Base-by-base conservation (phyloP, 2,797 vertebrate species). In the Buceros bicornis region DNA sequence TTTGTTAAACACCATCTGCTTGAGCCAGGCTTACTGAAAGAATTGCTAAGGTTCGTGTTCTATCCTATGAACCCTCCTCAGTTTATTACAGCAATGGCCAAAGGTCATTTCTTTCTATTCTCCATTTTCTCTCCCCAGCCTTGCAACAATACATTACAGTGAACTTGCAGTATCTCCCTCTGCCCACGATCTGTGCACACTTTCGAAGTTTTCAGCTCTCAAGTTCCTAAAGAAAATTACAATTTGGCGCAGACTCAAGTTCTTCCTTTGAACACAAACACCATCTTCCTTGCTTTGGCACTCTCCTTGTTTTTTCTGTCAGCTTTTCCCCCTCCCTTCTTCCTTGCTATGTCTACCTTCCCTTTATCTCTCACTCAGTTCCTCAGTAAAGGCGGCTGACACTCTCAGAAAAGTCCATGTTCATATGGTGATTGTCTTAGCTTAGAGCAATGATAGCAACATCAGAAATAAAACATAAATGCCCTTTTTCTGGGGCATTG, bases 191-290 rank as follows among this genome's bases (percentile, higher is more conserved):
- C 56, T 78, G 82, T 81, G 62, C n/a, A 62, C 0, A 2, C 43
- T 93, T 22, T 50, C 62, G 25, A 87, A 88, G 58, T 22, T 90
- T 83, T 96, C 45, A 76, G 51, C 45, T 90, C 70, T 95, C 77
- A 82, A 73, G 66, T 91, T 95, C 85, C 77, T 82, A 87, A 93
- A 93, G 82, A 90, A 93, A 93, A 87, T 91, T 91, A 35, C 73
- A 58, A 95, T 94, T 91, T 96, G 96, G 89, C 94, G 87, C 64
- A 79, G 24, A 19, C 64, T 87, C 82, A 90, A 84, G 48, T 77
- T 91, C 87, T 83, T 77, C 89, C 84, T 94, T 96, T 84, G 91
- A 96, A 96, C 64, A 96, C 77, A 96, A 96, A 96, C 58, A 87
- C 21, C 60, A 80, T 93, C 82, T 87, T 65, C 73, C 87, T 89